A percentile compares a stretch with the other conserved stretches of the same genome.
phyloP scores from a whole-genome alignment of 2,113 vertebrate genomes.

The Camelus bactrianus region DNA sequence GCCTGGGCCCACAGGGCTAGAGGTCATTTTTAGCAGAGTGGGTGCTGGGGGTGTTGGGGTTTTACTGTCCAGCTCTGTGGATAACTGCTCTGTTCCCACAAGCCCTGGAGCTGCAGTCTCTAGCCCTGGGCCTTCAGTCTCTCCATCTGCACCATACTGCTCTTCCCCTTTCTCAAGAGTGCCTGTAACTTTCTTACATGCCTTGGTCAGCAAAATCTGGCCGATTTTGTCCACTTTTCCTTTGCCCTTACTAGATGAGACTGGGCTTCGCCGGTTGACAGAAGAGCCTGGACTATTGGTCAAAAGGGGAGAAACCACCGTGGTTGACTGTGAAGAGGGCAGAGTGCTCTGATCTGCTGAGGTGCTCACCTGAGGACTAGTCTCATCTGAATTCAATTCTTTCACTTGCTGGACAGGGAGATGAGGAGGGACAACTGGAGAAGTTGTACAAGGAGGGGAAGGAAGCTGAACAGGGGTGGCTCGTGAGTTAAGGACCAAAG shows the following conservation, averaged over 20 bases:
- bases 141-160: slow-evolving; percentile 87
- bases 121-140: slow-evolving; percentile 84
- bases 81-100: slow-evolving; percentile 84
- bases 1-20: slow-evolving; percentile 85
- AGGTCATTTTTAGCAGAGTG: slow-evolving; percentile 82
- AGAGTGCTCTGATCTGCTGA: slow-evolving; percentile 86
- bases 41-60: slow-evolving; percentile 77
- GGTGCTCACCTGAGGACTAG: slow-evolving; percentile 73
- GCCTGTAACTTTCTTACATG: slow-evolving; percentile 88
- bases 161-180: slow-evolving; percentile 89
- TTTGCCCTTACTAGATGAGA: slow-evolving; percentile 90
- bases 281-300: slow-evolving; percentile 91
- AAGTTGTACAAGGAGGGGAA: slow-evolving; percentile 84
- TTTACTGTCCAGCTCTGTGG: slow-evolving; percentile 85
- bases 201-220: slow-evolving; percentile 89
- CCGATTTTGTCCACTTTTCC: slow-evolving; percentile 90
- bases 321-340: slow-evolving; percentile 87
- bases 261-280: slow-evolving; percentile 90
- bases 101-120: slow-evolving; percentile 78
- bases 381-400: slow-evolving; percentile 88
- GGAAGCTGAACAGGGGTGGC: slow-evolving; percentile 89
- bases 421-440: slow-evolving; percentile 82
- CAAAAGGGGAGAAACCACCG: slow-evolving; percentile 90
- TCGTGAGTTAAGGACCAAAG: slow-evolving; percentile 87
- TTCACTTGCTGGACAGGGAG: slow-evolving; percentile 85